Base-by-base conservation (phyloP, 2,888 invertebrate genomes). In the Clunio marinus region DNA sequence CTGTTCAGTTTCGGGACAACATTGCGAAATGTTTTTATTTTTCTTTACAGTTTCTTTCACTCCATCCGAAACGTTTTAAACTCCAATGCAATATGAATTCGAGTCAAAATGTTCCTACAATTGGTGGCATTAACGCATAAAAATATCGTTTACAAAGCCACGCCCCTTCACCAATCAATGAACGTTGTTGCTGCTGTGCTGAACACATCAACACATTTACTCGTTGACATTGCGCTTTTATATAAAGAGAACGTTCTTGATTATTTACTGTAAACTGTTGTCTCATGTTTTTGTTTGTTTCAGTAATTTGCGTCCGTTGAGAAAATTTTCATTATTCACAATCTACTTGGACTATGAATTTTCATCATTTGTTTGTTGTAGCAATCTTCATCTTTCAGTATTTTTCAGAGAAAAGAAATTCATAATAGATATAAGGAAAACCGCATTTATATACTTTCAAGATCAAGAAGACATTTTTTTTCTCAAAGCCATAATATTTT, bases 41-140 rank as follows among this genome's bases (percentile, higher is more conserved):
- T 57, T 15, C 57, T 5, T 2, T 22, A 51, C 51, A 51, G 8
- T 20, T 15, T 17, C 3, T 5, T 17, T 22, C 5, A n/a, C n/a
- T 5, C 2, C 57, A n/a, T 57, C 57, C 27, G 57, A 27, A 27
- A n/a, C 57, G 27, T 57, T 27, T 13, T 25, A 15, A 13, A 57
- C 10, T 15, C 13, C n/a, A 27, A 25, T 57, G 57, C 57, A 57
- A 57, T 57, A 57, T 57, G 57, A 27, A 32, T n/a, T 27, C 57
- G 13, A 57, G 25, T 4, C 24, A 57, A 27, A 57, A 57, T 57
- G 57, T 57, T 57, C n/a, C 57, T 27, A 57, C 57, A 57, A 57
- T 57, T 57, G 57, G 57, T 57, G 57, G 57, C 57, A 57, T 51
- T 17, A 51, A 51, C 51, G 41, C 41, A 41, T 41, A 51, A 22